Evolutionary conservation across 92 coral and sea anemone genomes (phyloP), one percentile per base, ranked within the genome.

Genomic region (Zoanthus sansibaricus): DNA sequence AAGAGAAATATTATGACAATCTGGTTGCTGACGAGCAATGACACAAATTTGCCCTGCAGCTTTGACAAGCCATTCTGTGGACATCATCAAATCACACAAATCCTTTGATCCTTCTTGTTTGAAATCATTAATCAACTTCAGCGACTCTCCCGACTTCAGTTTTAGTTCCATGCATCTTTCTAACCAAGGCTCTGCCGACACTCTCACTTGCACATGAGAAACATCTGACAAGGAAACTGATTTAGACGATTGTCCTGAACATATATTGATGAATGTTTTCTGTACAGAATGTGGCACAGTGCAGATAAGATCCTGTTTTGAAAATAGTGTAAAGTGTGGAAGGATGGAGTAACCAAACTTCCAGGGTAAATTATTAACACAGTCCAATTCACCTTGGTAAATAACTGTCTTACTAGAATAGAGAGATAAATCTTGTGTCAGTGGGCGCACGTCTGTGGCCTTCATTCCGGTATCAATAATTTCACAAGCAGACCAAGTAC

Each of bases 21-120:
- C 86, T 30, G 88, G 70, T n/a, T 78, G 71, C 73, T 92, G 92
- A 8, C 90, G 83, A 20, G 90, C 87, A 46, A 77, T 75, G 54
- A 94, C 67, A 82, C 94, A 92, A 77, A 94, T 75, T 7, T 87
- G 89, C 1, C 95, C 98, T 14, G 91, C 92, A 0, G 90, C 91
- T 85, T 94, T 94, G 7, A 94, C 95, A 78, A 94, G 82, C 98
- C 98, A 94, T 72, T 94, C 98, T 1, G 98, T 90, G 8, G 95
- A 61, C 51, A 88, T 86, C 98, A 94, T 94, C 75, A 94, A 64
- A 72, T 89, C 89, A 30, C 91, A 88, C 79, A 94, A 82, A 55
- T 87, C 92, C 37, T 49, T 82, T 42, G 90, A 80, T 15, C 91
- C 89, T 13, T 71, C 89, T n/a, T 69, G 80, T 46, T 68, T 76